Evolutionary conservation across 2,888 invertebrate genomes (phyloP), one percentile per base, ranked within the genome.

Genomic region (Parnassius apollo): DNA sequence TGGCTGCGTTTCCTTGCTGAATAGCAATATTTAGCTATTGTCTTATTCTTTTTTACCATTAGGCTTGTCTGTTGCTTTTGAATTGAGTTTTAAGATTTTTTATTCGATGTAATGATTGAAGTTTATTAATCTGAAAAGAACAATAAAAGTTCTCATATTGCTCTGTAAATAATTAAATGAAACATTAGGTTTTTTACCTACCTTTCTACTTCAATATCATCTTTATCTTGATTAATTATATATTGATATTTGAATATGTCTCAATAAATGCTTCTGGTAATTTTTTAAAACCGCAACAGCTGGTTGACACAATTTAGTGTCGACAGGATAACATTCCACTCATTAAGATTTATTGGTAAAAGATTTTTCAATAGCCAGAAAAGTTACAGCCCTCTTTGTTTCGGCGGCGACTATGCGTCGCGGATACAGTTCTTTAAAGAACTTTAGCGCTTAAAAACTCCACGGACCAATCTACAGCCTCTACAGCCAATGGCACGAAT

Each of bases 321-420:
- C 90, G 49, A 90, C 72, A 18, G 78, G 77, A 66, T 86, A 89
- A 69, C 87, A 87, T 83, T 76, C 91, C 90, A 90, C 11, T 86
- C 83, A 60, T 64, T 61, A 45, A 18, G 44, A 42, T 56, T 64
- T 22, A 44, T 58, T 35, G 25, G 12, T 9, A 35, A 42, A 12
- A 22, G 2, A 42, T 7, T 18, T 18, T 42, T 51, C n/a, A n/a
- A n/a, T n/a, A n/a, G 1, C 18, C 18, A 18, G 18, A 18, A 18
- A 18, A 18, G 18, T 18, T 18, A 18, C 18, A 18, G 18, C 18
- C 18, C 18, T 1, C 18, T 1, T 18, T 18, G 18, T 18, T 18
- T 18, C 18, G 18, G 18, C 1, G 18, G 18, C 18, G 18, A 18
- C 18, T 18, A 18, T 18, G 18, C 0, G 1, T 1, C 18, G 18